phyloP scores from a whole-genome alignment of 2,113 vertebrate species.

The Strix uralensis region DNA sequence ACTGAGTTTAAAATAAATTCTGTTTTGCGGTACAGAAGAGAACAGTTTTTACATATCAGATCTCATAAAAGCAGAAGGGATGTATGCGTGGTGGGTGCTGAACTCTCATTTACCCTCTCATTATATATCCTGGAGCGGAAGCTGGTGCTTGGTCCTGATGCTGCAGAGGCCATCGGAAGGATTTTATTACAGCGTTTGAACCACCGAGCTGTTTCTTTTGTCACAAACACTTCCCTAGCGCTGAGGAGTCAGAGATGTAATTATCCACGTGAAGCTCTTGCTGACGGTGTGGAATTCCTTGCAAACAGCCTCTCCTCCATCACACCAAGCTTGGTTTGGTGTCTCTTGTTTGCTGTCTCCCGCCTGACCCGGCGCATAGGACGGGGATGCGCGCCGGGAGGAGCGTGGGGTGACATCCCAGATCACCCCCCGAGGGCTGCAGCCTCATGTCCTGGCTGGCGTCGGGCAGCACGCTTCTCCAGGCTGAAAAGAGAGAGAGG shows the following conservation, averaged over 20 bases:
- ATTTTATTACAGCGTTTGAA: background rate
- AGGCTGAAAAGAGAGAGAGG: background rate
- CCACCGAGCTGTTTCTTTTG: background rate
- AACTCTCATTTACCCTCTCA: constrained; percentile 20
- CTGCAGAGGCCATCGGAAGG: background rate
- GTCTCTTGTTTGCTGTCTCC: too few species aligned
- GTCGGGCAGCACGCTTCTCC: background rate
- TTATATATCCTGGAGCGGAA: background rate
- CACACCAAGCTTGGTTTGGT: background rate
- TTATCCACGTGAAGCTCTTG: background rate
- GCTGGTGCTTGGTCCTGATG: background rate
- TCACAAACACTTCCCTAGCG: fast-evolving
- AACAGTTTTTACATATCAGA: constrained; percentile 9
- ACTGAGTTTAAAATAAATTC: constrained; percentile 57
- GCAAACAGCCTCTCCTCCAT: background rate
- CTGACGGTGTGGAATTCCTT: fast-evolving
- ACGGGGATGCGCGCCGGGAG: too few species aligned
- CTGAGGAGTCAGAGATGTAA: background rate
- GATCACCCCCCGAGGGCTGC: too few species aligned
- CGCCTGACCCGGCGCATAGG: too few species aligned
- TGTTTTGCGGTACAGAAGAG: constrained; percentile 40
- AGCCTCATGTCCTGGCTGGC: too few species aligned
- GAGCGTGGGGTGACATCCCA: too few species aligned
- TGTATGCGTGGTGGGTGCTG: background rate
- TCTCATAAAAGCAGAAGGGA: constrained; percentile 10